Evolutionary conservation across 2,113 vertebrate genomes (phyloP).

Genomic region (Cyrtonyx montezumae): DNA sequence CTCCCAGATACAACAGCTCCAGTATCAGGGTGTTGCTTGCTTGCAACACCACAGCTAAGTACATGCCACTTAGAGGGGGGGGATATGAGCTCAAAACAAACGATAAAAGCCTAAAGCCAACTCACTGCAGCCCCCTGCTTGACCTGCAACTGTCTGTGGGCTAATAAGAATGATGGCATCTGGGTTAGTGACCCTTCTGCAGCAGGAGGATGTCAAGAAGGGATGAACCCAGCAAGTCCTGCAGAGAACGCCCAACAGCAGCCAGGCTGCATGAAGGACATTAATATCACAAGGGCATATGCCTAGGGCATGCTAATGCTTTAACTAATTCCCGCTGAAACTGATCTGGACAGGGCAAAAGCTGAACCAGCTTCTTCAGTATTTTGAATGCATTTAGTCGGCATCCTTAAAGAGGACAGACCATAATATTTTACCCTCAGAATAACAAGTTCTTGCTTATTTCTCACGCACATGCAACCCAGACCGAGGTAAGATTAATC

Average conservation of each 20-base stretch:
- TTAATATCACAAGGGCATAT: background rate
- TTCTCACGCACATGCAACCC: background rate
- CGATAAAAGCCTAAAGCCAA: background rate
- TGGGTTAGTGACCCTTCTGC: background rate
- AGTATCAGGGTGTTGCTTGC: background rate
- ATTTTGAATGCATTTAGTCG: background rate
- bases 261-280: background rate
- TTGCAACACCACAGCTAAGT: background rate
- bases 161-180: background rate
- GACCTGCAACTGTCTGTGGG: background rate
- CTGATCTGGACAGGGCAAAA: background rate
- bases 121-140: background rate
- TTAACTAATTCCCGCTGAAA: background rate
- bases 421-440: background rate
- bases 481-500: slow-evolving; percentile 11
- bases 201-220: background rate
- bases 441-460: background rate
- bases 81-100: background rate
- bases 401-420: background rate
- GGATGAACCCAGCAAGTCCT: background rate
- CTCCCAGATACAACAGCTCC: slow-evolving; percentile 23
- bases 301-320: background rate
- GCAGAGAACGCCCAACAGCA: background rate
- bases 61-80: background rate
- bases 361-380: background rate